phyloP scores from a whole-genome alignment of 2,113 vertebrate species.

The Scomber scombrus region DNA sequence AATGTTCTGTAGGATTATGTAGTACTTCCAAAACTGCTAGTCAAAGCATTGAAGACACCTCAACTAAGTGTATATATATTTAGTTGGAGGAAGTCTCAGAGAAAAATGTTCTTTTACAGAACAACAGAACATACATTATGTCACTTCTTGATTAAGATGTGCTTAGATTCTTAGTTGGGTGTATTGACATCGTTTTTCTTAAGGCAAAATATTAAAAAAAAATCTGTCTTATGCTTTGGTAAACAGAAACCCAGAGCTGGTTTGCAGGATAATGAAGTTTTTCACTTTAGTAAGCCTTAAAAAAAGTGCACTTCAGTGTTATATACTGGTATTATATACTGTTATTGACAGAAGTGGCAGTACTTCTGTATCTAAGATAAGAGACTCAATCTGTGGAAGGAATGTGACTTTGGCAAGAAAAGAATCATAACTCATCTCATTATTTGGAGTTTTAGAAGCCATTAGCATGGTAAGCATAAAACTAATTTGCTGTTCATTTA shows the following conservation, averaged over 20 bases:
- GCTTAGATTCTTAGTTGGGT: not conserved
- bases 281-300: not conserved
- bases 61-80: not conserved
- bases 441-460: not conserved
- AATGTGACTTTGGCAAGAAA: not conserved
- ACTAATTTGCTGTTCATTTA: not conserved
- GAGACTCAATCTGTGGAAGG: not conserved
- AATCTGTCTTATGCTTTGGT: not conserved
- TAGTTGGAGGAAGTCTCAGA: not conserved
- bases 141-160: not conserved
- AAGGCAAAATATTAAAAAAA: not conserved
- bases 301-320: not conserved
- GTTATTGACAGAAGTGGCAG: not conserved
- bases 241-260: not conserved
- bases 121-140: conserved; percentile 1
- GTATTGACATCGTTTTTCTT: too few relatives aligned
- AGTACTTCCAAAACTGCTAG: not conserved
- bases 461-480: not conserved
- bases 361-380: not conserved
- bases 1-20: not conserved
- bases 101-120: not conserved
- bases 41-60: too few relatives aligned
- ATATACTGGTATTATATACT: not conserved
- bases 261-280: not conserved
- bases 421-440: not conserved